Evolutionary conservation across 2,113 vertebrate species (phyloP), one percentile per base, ranked within the genome.

Genomic region (Orcinus orca): DNA sequence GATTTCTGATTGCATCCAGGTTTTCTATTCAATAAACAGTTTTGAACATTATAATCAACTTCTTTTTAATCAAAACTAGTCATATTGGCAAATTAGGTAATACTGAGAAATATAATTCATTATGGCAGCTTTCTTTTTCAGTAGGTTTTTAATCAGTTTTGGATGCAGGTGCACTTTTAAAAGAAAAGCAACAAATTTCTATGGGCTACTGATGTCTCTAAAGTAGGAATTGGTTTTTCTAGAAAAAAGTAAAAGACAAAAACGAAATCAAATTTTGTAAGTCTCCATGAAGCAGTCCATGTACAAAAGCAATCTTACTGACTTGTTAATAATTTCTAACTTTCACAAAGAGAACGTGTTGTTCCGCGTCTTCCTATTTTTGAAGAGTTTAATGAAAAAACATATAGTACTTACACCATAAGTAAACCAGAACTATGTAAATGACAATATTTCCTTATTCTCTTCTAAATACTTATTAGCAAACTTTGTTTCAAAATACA

Each of bases 51-150:
- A 92, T 96, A 96, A 96, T 98, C 87, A 96, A 96, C 89, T 96
- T 96, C 92, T 95, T 98, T 97, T 96, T 96, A 93, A 98, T 96
- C 93, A 96, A 97, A 98, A 97, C 83, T 89, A 92, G 96, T 96
- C 70, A 96, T 93, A 92, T 12, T 96, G 60, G 87, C 70, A 98
- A 97, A 97, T 96, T 71, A 97, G 84, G 88, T 29, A 88, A 70
- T 68, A 85, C 71, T 74, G 41, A 98, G 70, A 96, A 92, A 96
- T 82, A 90, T 87, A 90, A 88, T 97, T 96, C 91, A 96, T 95
- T 88, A 97, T 41, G 67, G 71, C 11, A 90, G 89, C 85, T 95
- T 97, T 92, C 97, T 95, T 95, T 88, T 47, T 85, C 94, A 96
- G 71, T 82, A 53, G 65, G 89, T 47, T 92, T 96, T 96, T 83